phyloP scores from a whole-genome alignment of 2,888 invertebrate genomes.

The Apamea sordens region DNA sequence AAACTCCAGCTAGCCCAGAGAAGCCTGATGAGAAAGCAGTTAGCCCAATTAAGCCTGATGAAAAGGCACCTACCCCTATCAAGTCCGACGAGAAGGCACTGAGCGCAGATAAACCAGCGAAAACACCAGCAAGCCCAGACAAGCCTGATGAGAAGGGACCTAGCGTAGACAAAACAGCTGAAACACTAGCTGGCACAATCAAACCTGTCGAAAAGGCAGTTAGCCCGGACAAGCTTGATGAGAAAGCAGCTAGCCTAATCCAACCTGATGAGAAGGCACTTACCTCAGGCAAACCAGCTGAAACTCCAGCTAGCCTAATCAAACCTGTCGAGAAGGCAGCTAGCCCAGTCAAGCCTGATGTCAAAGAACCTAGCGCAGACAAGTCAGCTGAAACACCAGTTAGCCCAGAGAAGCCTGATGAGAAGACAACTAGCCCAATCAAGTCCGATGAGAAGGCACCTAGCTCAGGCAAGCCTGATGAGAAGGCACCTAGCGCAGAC shows the following conservation, averaged over 20 bases:
- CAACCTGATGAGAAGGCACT: neutral
- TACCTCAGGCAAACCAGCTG: neutral
- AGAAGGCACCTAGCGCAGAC: neutral
- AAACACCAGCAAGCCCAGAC: neutral
- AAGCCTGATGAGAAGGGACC: neutral
- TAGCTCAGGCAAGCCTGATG: neutral
- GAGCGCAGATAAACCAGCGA: neutral
- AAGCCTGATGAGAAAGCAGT: neutral
- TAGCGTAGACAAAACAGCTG: too few relatives aligned
- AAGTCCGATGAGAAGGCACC: neutral
- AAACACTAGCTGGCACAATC: neutral
- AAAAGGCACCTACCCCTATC: neutral
- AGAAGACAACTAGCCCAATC: conserved; percentile 11
- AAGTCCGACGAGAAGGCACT: neutral
- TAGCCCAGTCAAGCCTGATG: conserved; percentile 8
- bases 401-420: neutral
- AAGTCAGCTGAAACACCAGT: neutral
- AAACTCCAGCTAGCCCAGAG: neutral
- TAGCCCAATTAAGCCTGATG: conserved; percentile 29
- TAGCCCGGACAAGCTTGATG: neutral
- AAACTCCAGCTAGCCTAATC: neutral
- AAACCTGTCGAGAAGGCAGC: conserved; percentile 2
- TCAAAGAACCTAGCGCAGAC: too few relatives aligned
- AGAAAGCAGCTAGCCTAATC: conserved; percentile 8
- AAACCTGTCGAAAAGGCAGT: neutral